Evolutionary conservation across 92 coral and sea anemone species (phyloP), one percentile per base, ranked within the genome.

Genomic region (Parazoanthus swiftii): DNA sequence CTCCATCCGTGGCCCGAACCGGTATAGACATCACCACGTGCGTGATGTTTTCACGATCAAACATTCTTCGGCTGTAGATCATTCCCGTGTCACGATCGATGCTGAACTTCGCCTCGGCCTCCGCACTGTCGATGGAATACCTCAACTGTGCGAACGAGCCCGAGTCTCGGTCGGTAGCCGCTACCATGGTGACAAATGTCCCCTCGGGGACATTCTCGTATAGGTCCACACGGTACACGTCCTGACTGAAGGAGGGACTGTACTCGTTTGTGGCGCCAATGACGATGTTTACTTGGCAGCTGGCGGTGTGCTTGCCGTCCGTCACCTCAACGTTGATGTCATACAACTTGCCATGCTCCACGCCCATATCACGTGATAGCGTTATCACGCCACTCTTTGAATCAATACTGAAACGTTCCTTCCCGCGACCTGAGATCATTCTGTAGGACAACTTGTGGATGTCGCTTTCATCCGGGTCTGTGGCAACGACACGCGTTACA

Each of bases 241-340:
- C 95, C 58, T 92, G 86, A 80, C 90, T 92, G 88, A 97, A 97
- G 82, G 91, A 85, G 3, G 99, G 99, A 25, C 94, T 94, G 84
- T 97, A 96, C 88, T 96, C 94, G 90, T 97, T 97, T 20, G 96
- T 92, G 76, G 95, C 95, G 21, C 99, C 99, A 74, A 97, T 96
- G 36, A 97, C 96, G 74, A 97, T 96, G 18, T 95, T 90, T 21
- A 97, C 97, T 44, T 89, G 91, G 39, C 98, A 89, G 77, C 83
- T 85, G 39, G 96, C 93, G 21, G 87, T 88, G 67, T 89, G 92
- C 56, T 89, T 85, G 11, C 97, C 94, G 80, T 97, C 99, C 18
- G 93, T 91, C 51, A 97, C 99, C 56, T 91, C 79, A 37, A 97
- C 89, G 81, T 91, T 91, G 63, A 97, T 88, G 77, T 85, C 90